Percentiles rank a stretch among this genome's conserved stretches.
phyloP scores from a whole-genome alignment of 2,113 vertebrate species.

The Nannobrachium achirus region DNA sequence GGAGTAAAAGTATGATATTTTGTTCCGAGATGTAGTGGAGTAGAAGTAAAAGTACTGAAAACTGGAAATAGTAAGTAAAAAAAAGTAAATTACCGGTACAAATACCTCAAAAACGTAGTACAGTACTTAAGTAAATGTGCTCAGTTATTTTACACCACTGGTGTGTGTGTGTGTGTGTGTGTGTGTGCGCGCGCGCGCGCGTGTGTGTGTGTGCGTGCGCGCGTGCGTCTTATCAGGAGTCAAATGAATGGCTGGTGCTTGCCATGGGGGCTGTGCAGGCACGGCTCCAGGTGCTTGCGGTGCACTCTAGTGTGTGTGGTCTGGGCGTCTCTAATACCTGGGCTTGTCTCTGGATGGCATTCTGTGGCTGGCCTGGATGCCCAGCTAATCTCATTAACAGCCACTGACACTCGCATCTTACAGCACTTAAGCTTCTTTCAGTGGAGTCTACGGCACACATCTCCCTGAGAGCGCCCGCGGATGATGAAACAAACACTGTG shows the following conservation, averaged over 20 bases:
- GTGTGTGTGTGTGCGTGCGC: neutral
- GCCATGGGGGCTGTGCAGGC: conserved; percentile 18
- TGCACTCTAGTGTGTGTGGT: conserved; percentile 76
- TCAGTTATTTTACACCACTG: too few relatives aligned
- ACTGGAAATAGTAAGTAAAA: too few relatives aligned
- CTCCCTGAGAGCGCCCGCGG: conserved; percentile 50
- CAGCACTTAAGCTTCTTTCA: conserved; percentile 74
- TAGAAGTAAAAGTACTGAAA: too few relatives aligned
- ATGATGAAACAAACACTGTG: conserved; percentile 35
- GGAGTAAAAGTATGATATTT: too few relatives aligned
- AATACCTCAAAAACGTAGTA: too few relatives aligned
- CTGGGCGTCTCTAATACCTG: conserved; percentile 73
- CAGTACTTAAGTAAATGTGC: too few relatives aligned
- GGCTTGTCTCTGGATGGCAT: conserved; percentile 78
- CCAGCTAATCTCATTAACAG: conserved; percentile 75
- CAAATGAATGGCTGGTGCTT: conserved; percentile 29
- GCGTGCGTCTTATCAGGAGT: conserved; percentile 1
- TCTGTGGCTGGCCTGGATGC: conserved; percentile 63
- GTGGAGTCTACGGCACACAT: conserved; percentile 68
- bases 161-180: too few relatives aligned
- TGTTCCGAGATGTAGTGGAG: too few relatives aligned
- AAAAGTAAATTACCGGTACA: too few relatives aligned
- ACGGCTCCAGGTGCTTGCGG: conserved; percentile 47
- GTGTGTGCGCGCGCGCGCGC: too few relatives aligned
- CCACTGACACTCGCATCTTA: conserved; percentile 69